Evolutionary conservation across 1,140 invertebrate genomes (phyloP).

Genomic region (Lasaia peninsularis): DNA sequence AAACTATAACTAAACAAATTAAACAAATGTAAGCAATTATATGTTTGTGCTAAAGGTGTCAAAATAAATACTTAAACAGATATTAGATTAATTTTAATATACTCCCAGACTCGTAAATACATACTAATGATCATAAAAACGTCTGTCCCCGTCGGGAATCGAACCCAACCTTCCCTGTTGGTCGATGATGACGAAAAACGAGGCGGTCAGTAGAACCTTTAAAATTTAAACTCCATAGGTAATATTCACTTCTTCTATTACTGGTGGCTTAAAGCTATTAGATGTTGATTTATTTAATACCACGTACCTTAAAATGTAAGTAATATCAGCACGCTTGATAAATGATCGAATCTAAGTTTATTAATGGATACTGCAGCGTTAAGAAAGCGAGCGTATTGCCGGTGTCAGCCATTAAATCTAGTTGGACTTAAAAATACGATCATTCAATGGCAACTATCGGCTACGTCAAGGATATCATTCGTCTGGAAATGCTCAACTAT

Average conservation of each 20-base stretch:
- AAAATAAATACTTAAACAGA: too few species aligned
- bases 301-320: neutral
- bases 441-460: neutral
- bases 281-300: neutral
- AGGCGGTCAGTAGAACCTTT: too few species aligned
- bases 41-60: too few species aligned
- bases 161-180: too few species aligned
- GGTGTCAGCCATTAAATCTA: neutral
- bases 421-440: slow-evolving; percentile 11
- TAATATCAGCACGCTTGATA: neutral
- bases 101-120: too few species aligned
- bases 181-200: too few species aligned
- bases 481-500: neutral
- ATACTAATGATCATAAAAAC: too few species aligned
- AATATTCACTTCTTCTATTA: neutral
- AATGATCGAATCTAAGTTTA: slow-evolving; percentile 5
- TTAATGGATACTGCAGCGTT: slow-evolving; percentile 8
- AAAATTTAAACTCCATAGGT: neutral
- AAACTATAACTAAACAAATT: too few species aligned
- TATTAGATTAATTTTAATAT: too few species aligned
- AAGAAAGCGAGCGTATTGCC: slow-evolving; percentile 3
- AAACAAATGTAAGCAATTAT: too few species aligned
- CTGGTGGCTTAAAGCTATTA: neutral
- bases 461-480: neutral
- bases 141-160: too few species aligned